These are phyloP conservation scores for Troglohyphantes excavatus DNA, from an alignment of 2,888 invertebrate species.

Conservation along the genomic window DNA sequence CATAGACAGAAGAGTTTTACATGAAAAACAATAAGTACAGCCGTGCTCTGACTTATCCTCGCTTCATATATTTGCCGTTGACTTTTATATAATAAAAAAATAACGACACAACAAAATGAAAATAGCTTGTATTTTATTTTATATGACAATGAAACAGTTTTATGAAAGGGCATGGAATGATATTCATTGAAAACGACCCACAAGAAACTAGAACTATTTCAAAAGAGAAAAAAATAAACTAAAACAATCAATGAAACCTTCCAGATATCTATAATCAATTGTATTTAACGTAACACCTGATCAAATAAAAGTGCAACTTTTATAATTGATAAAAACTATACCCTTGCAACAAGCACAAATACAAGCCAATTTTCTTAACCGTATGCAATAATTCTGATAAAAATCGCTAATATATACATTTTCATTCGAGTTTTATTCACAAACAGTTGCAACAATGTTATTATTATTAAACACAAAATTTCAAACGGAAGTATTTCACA, in stretches of 20 bases:
- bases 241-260: conserved; percentile 13
- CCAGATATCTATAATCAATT: background rate
- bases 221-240: conserved; percentile 1
- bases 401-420: conserved; percentile 30
- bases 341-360: background rate
- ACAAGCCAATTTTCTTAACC: conserved; percentile 20
- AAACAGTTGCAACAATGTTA: background rate
- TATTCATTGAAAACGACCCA: conserved; percentile 34
- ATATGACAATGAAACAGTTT: conserved; percentile 70
- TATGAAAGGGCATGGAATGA: conserved; percentile 74
- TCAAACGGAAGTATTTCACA: background rate
- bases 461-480: background rate
- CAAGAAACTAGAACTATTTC: background rate
- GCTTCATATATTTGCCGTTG: too few species aligned
- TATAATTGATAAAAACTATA: conserved; percentile 15
- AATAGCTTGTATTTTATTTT: conserved; percentile 75
- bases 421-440: background rate
- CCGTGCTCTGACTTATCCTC: too few species aligned
- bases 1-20: too few species aligned
- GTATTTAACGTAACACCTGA: background rate
- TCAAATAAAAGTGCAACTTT: conserved; percentile 26
- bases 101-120: conserved; percentile 21
- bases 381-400: background rate
- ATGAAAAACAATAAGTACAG: too few species aligned
- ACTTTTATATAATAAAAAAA: too few species aligned